phyloP scores from a whole-genome alignment of 2,797 vertebrate species.

The Urophycis tenuis region DNA sequence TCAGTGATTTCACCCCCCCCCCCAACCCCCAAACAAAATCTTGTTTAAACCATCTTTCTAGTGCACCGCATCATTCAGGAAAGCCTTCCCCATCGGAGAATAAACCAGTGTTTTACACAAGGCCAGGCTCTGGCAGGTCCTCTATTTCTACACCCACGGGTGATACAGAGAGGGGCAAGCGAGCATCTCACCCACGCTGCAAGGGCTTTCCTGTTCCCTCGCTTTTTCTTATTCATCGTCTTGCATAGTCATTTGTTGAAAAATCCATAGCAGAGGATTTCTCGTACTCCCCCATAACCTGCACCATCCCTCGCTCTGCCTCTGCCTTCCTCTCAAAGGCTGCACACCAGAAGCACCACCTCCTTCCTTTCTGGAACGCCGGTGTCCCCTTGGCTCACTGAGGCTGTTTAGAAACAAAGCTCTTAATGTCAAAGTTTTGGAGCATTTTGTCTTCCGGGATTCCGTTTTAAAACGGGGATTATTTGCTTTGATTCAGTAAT shows the following conservation, averaged over 20 bases:
- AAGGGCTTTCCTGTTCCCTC: conserved; percentile 58
- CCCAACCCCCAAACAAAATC: neutral
- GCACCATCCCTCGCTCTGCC: conserved; percentile 34
- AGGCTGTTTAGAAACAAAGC: conserved; percentile 9
- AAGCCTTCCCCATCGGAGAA: conserved; percentile 39
- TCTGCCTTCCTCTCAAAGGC: conserved; percentile 31
- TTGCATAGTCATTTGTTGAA: conserved; percentile 63
- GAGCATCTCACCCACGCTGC: conserved; percentile 57
- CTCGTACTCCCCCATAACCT: conserved; percentile 53
- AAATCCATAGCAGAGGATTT: conserved; percentile 71
- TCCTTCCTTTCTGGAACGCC: conserved; percentile 15
- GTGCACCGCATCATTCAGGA: conserved; percentile 29
- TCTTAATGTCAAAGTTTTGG: conserved; percentile 8
- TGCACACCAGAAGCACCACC: conserved; percentile 29
- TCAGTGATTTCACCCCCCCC: neutral
- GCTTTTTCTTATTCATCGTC: conserved; percentile 53
- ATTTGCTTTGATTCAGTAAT: conserved; percentile 1
- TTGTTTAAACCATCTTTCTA: conserved; percentile 5
- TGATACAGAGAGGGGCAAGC: conserved; percentile 50
- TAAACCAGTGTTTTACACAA: conserved; percentile 38
- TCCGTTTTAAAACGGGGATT: neutral
- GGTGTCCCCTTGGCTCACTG: conserved; percentile 6
- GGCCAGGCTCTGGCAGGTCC: conserved; percentile 53
- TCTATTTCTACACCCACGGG: conserved; percentile 62
- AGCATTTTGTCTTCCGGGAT: neutral